Base-by-base conservation (phyloP, 2,888 invertebrate species). In the Xestia ashworthii region DNA sequence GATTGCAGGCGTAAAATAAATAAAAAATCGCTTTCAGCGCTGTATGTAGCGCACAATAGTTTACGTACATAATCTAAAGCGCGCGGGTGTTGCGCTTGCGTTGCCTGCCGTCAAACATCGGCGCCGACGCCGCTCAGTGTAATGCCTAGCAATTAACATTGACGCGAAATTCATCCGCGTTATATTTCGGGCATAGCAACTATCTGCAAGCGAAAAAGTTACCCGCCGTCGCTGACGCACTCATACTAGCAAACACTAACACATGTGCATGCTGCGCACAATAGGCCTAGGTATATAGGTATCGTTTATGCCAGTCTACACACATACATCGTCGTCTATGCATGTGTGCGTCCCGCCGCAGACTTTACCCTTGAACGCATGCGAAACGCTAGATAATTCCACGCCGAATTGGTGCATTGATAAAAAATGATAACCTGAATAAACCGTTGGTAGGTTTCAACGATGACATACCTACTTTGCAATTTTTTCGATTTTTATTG, bases 181-280 rank as follows among this genome's bases (percentile, higher is more conserved):
- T 93, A 93, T 95, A 96, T 96, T 96, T 96, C 92, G 95, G 96
- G 95, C 95, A 95, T 96, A 92, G 96, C 94, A 96, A 96, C 96
- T 92, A 91, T 95, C 92, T 95, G 94, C 95, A 95, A 94, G 94
- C 94, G 94, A 95, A 95, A 96, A 95, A 95, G 91, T 94, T 92
- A 92, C 93, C 91, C 91, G 92, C 91, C 94, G 93, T 89, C 93
- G 92, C 90, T 91, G 92, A 91, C 95, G 90, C 94, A 93, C 93
- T 84, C 94, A 93, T 91, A 92, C 93, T 87, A 86, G 87, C 81
- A 82, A 88, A 75, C 84, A 87, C 86, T 22, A 84, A 90, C 92
- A 94, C 92, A 93, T 90, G 89, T 92, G 91, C 91, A 92, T 88
- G 87, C 88, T 83, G 89, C 91, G 86, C 91, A 93, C 93, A 93